Evolutionary conservation across 2,113 vertebrate genomes (phyloP), one percentile per base, ranked within the genome.

Genomic region (Syngnathus typhle): DNA sequence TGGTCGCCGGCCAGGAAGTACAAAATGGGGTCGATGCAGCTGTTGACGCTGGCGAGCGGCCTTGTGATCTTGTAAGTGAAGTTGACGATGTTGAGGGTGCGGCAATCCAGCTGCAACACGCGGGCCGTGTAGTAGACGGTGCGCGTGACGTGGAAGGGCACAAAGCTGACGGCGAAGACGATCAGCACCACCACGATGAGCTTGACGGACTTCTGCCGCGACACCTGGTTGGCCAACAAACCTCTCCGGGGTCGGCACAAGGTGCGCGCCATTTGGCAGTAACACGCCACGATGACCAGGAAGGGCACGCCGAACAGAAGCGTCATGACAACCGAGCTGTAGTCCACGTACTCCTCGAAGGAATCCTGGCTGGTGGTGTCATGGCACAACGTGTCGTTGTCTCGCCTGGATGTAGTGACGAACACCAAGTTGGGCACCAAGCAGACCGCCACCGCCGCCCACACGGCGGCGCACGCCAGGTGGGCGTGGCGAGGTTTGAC

Each of bases 121-220:
- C 84, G 93, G 27, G 92, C 85, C 18, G 90, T 75, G 81, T 98
- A 98, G 84, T 98, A 98, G 55, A 96, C 68, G 10, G 94, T 95
- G 19, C 93, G 89, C 0, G 95, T 98, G 85, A 98, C 79, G 79
- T 99, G 95, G 84, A 98, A 99, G 1, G 96, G 95, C 60, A 98
- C 90, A 0, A 99, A 98, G 85, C 94, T 93, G 68, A 98, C 27
- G 1, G 93, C 92, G 0, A 98, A 98, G 65, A 96, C 93, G 0
- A 90, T 77, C 74, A 98, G 78, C 37, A 98, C 94, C 5, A 95
- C 73, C 0, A 91, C 13, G 59, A 98, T 96, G 83, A 95, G 93
- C 74, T 84, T 92, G 79, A 98, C 85, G 69, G 95, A 95, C 69
- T 92, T 93, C 27, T 75, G 88, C 44, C 85, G 92, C 1, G 90